These are phyloP conservation scores for Drosophila sordidula DNA, from an alignment of 2,888 invertebrate genomes.

Conservation along the genomic window DNA sequence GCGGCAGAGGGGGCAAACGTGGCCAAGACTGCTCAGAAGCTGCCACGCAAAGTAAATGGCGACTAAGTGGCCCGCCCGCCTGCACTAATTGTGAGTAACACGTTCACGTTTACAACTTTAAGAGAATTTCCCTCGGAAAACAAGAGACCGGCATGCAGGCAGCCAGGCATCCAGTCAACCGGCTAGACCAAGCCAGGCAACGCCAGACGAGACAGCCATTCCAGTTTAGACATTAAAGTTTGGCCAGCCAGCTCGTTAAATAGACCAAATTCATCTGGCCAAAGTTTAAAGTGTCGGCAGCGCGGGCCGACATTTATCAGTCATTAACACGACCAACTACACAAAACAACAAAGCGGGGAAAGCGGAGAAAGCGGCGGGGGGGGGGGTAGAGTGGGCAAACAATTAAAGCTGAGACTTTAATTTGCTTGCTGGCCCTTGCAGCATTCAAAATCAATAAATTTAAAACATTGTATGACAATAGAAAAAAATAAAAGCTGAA, in stretches of 20 bases:
- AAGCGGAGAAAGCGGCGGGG: neutral
- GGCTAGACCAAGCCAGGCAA: conserved; percentile 56
- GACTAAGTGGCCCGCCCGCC: conserved; percentile 66
- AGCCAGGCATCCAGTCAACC: conserved; percentile 49
- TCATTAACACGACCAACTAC: conserved; percentile 75
- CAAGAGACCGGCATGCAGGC: conserved; percentile 38
- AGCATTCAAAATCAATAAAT: conserved; percentile 77
- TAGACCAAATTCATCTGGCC: conserved; percentile 71
- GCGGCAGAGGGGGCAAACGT: neutral
- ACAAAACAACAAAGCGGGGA: conserved; percentile 19
- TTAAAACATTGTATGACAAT: conserved; percentile 63
- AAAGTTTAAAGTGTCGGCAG: conserved; percentile 73
- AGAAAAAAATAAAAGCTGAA: conserved; percentile 29
- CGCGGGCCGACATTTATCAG: conserved; percentile 67
- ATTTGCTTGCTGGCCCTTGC: conserved; percentile 33
- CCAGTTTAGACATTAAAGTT: conserved; percentile 79
- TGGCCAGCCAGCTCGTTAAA: conserved; percentile 58
- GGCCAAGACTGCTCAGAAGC: conserved; percentile 16
- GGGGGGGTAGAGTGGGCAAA: neutral
- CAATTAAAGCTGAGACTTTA: conserved; percentile 71
- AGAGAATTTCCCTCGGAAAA: conserved; percentile 68
- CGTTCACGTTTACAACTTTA: conserved; percentile 79
- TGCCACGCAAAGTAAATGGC: conserved; percentile 43
- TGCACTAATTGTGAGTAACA: conserved; percentile 79
- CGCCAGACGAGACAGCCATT: conserved; percentile 38